Conservation (phyloP, 2,797 vertebrate species). For the Phoeniculus purpureus region DNA sequence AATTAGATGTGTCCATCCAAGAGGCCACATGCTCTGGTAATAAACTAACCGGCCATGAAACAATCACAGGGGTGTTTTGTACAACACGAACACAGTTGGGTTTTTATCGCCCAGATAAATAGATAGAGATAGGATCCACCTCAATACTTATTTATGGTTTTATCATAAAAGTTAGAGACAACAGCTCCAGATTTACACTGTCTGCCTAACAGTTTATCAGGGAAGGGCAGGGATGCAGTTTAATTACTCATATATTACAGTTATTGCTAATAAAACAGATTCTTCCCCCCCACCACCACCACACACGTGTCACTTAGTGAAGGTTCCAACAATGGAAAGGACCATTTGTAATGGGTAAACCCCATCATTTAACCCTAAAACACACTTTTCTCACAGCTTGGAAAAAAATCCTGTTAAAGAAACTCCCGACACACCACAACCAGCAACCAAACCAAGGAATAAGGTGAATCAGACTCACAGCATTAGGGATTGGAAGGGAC, state of each 20-base stretch:
- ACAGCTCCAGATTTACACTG: not conserved
- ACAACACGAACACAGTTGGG: not conserved
- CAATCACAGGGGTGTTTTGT: not conserved
- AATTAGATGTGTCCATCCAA: not conserved
- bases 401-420: not conserved
- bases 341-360: not conserved
- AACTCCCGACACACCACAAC: not conserved
- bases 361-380: not conserved
- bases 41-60: not conserved
- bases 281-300: not conserved
- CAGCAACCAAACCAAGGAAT: not conserved
- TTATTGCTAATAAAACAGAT: not conserved
- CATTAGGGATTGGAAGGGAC: no score
- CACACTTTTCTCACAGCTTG: not conserved
- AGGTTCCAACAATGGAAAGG: not conserved
- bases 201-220: not conserved
- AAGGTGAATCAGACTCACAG: not conserved
- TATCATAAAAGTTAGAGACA: not conserved
- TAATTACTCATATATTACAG: constrained; percentile 2
- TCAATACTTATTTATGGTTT: constrained; percentile 26
- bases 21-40: not conserved
- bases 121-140: not conserved
- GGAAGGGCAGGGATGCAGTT: not conserved
- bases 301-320: not conserved
- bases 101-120: not conserved